Percentiles rank a stretch among this genome's conserved stretches.
Evolutionary conservation across 2,113 vertebrate species (phyloP).

Genomic region (Anser cygnoides): DNA sequence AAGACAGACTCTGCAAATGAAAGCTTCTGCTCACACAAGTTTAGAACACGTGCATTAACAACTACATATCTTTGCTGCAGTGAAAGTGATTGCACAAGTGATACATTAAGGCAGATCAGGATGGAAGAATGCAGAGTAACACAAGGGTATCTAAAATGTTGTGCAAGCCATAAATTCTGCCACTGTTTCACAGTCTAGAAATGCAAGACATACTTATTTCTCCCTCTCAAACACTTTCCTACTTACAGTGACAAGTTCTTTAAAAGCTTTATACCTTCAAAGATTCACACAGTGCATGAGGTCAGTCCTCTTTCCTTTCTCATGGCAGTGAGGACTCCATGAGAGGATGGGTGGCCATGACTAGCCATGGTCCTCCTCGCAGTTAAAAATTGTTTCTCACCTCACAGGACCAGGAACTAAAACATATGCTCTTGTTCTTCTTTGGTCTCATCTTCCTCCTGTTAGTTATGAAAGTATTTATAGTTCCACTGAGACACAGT

Average conservation of each 20-base stretch:
- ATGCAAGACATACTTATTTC: neutral
- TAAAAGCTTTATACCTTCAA: neutral
- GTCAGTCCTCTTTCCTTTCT: neutral
- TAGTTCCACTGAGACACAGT: neutral
- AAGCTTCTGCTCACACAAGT: neutral
- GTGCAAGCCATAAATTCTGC: neutral
- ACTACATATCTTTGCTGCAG: neutral
- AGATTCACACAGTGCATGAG: neutral
- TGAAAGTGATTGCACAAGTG: neutral
- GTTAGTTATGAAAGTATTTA: neutral
- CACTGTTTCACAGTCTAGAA: neutral
- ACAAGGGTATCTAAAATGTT: neutral
- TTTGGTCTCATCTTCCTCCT: neutral
- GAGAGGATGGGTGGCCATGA: neutral
- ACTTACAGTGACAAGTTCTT: neutral
- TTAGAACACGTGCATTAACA: neutral
- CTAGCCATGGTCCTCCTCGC: neutral
- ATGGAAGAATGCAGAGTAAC: neutral
- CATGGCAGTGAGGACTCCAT: neutral
- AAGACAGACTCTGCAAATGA: constrained; percentile 22
- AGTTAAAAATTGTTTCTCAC: neutral
- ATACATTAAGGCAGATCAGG: neutral
- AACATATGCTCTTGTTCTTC: neutral
- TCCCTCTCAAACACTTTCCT: neutral
- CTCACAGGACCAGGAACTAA: neutral